Percentiles rank a stretch among this genome's conserved stretches.
These are phyloP conservation scores for Netelia inedita DNA, from an alignment of 2,888 invertebrate genomes.

Conservation along the genomic window DNA sequence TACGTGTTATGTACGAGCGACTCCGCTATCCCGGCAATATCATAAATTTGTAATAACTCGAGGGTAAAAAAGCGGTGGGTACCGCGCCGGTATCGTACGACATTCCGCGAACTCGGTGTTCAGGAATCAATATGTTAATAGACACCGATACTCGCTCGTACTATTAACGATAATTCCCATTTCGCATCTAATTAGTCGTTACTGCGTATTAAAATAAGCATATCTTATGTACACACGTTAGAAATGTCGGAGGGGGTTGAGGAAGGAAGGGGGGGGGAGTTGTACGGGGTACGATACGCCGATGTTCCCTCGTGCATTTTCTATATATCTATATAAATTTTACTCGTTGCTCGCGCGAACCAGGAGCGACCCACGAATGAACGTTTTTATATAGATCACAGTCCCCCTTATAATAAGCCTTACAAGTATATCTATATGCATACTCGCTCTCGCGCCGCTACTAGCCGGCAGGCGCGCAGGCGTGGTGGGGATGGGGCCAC, in stretches of 20 bases:
- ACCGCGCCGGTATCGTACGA: slow-evolving; percentile 43
- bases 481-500: too few relatives aligned
- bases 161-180: slow-evolving; percentile 54
- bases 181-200: slow-evolving; percentile 43
- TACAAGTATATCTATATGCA: too few relatives aligned
- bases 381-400: too few relatives aligned
- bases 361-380: too few relatives aligned
- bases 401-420: too few relatives aligned
- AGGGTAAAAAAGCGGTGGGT: slow-evolving; percentile 4
- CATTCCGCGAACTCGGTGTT: slow-evolving; percentile 58
- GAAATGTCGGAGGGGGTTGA: background rate
- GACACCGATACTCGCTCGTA: slow-evolving; percentile 51
- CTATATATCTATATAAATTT: too few relatives aligned
- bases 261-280: too few relatives aligned
- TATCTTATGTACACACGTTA: background rate
- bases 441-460: too few relatives aligned
- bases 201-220: slow-evolving; percentile 43
- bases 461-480: too few relatives aligned
- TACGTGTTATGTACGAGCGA: slow-evolving; percentile 53
- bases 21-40: slow-evolving; percentile 56
- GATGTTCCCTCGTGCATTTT: too few relatives aligned
- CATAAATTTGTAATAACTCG: slow-evolving; percentile 66
- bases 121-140: slow-evolving; percentile 67
- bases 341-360: too few relatives aligned
- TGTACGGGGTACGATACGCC: too few relatives aligned